Evolutionary conservation across 2,113 vertebrate species (phyloP), one percentile per base, ranked within the genome.

Genomic region (Cavia aperea): DNA sequence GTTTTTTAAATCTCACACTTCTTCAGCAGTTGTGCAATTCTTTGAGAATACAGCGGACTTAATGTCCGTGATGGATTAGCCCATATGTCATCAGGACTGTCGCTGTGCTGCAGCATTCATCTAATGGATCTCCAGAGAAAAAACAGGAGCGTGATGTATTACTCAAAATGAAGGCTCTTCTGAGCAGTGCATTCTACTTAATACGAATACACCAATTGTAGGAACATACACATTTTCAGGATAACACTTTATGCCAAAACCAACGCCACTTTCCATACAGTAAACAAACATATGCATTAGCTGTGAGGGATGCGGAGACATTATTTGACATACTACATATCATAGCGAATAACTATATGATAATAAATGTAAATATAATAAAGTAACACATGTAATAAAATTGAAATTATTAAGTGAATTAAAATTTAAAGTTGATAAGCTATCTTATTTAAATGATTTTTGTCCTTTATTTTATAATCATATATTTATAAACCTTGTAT

Each of bases 361-460:
- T 16, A 16, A 56, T 56, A 56, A 49, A 51, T 16, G 79, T 86
- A 91, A 51, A 60, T 83, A 56, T 77, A 65, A 93, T 68, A 88
- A 83, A 54, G 62, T 5, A 16, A 1, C 43, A 14, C 49, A 36
- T 13, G 7, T 51, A 66, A n/a, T 77, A 7, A 81, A 86, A 77
- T 62, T 86, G 46, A 68, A 90, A 81, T 56, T 58, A 75, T 4
- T 46, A 93, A 73, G 12, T 58, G 1, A 88, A 63, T 23, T 12
- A 24, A 58, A 94, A 73, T 49, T 96, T 95, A 90, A 24, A 93
- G 6, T 82, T 92, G 39, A 89, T 88, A 95, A 93, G 60, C 36
- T 66, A 56, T 83, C 60, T 86, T 86, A 81, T 60, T 91, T 93
- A 93, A 66, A 21, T 82, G 4, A 23, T 96, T 96, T 93, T 11